Evolutionary conservation across 1,140 invertebrate genomes (phyloP).

Genomic region (Zaprionus capensis): DNA sequence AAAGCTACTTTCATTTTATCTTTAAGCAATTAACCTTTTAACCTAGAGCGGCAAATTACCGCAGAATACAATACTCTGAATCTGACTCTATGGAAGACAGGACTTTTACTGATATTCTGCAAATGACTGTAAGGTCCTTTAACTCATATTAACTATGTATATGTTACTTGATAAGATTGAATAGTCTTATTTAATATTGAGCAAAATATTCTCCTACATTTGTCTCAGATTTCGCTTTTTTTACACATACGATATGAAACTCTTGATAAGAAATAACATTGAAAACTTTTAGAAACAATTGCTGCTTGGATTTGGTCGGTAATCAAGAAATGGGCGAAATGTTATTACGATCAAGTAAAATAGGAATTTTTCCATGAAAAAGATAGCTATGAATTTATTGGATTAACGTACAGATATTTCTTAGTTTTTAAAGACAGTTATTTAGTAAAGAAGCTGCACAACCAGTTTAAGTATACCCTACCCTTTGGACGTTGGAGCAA

Average conservation of each 20-base stretch:
- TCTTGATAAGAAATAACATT: not conserved
- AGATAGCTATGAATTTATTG: not conserved
- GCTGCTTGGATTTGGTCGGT: not conserved
- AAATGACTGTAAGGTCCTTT: not conserved
- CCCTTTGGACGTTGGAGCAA: conserved; percentile 8
- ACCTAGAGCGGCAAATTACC: not conserved
- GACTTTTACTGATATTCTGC: not conserved
- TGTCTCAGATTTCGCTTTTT: not conserved
- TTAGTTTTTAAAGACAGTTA: not conserved
- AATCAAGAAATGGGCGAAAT: not conserved
- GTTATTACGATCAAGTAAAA: not conserved
- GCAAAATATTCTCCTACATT: not conserved
- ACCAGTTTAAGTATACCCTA: not conserved
- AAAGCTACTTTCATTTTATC: conserved; percentile 2
- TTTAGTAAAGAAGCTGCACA: conserved; percentile 9
- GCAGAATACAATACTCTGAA: not conserved
- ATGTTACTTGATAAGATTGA: not conserved
- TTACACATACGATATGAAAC: not conserved
- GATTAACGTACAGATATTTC: not conserved
- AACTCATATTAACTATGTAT: not conserved
- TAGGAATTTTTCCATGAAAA: not conserved
- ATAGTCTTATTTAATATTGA: not conserved
- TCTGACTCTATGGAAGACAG: not conserved
- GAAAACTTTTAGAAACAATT: not conserved
- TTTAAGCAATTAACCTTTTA: not conserved